Evolutionary conservation across 2,797 vertebrate species (phyloP).

Genomic region (Coregonus suidteri): DNA sequence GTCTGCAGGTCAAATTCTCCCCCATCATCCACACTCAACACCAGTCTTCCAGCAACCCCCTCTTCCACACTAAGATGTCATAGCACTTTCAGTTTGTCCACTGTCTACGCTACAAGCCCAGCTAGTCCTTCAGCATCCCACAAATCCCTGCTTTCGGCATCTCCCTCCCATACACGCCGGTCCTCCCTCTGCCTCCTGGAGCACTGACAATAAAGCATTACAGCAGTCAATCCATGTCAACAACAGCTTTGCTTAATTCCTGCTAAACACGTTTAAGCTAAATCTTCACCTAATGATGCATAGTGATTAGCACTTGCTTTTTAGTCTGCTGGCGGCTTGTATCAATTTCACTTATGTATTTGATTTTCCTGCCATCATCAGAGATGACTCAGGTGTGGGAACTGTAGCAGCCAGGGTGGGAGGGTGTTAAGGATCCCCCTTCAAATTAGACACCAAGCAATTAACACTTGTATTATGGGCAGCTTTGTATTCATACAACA

Average conservation of each 20-base stretch:
- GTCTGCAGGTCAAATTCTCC: not conserved
- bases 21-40: not conserved
- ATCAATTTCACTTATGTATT: conserved; percentile 71
- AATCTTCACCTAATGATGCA: conserved; percentile 88
- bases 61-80: conserved; percentile 39
- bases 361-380: conserved; percentile 50
- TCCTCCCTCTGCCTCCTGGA: conserved; percentile 81
- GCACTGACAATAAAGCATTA: conserved; percentile 86
- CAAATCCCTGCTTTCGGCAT: conserved; percentile 78
- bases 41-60: conserved; percentile 16
- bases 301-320: conserved; percentile 81
- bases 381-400: conserved; percentile 68
- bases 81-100: conserved; percentile 61
- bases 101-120: conserved; percentile 54
- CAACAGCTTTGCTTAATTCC: conserved; percentile 88
- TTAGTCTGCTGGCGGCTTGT: conserved; percentile 73
- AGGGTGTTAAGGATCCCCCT: conserved; percentile 48
- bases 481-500: conserved; percentile 5
- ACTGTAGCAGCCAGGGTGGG: conserved; percentile 36
- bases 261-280: conserved; percentile 86
- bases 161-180: conserved; percentile 66
- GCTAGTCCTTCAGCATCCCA: conserved; percentile 74
- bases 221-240: conserved; percentile 88
- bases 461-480: conserved; percentile 31
- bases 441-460: conserved; percentile 49